Conservation (phyloP, 2,113 vertebrate species). For the Penelope pileata region DNA sequence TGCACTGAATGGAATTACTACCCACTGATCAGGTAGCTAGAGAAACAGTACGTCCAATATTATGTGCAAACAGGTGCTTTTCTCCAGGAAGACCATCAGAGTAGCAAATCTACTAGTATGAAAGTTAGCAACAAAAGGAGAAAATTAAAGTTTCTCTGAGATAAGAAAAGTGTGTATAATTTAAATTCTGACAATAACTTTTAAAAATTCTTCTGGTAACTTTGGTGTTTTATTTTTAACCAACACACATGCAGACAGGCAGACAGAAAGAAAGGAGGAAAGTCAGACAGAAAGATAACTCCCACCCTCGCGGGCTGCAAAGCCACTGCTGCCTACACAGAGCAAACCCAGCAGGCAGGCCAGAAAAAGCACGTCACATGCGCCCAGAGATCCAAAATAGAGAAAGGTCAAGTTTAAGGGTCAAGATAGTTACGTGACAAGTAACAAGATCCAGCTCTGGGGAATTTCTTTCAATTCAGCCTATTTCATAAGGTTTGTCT, state of each 20-base stretch:
- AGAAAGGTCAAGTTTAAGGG: constrained; percentile 45
- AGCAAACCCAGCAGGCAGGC: constrained; percentile 47
- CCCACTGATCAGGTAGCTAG: neutral
- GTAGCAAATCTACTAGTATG: neutral
- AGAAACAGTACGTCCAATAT: neutral
- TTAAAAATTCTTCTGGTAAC: constrained; percentile 17
- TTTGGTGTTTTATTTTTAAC: constrained; percentile 62
- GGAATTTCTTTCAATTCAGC: constrained; percentile 40
- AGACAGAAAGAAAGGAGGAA: neutral
- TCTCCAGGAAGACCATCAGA: neutral
- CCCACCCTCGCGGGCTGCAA: constrained; percentile 46
- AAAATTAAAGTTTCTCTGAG: constrained; percentile 3
- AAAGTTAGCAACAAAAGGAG: neutral
- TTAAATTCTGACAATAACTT: neutral
- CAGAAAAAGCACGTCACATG: constrained; percentile 66
- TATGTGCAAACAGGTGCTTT: constrained; percentile 24
- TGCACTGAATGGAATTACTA: neutral
- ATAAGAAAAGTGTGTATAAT: neutral
- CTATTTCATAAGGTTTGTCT: neutral
- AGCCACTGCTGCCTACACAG: constrained; percentile 71
- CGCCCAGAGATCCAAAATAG: constrained; percentile 53
- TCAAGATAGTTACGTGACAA: constrained; percentile 51
- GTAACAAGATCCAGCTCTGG: constrained; percentile 42
- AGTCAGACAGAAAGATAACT: constrained; percentile 63
- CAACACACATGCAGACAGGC: constrained; percentile 51